Conservation (phyloP, 2,888 invertebrate species). For the Elmis aenea region DNA sequence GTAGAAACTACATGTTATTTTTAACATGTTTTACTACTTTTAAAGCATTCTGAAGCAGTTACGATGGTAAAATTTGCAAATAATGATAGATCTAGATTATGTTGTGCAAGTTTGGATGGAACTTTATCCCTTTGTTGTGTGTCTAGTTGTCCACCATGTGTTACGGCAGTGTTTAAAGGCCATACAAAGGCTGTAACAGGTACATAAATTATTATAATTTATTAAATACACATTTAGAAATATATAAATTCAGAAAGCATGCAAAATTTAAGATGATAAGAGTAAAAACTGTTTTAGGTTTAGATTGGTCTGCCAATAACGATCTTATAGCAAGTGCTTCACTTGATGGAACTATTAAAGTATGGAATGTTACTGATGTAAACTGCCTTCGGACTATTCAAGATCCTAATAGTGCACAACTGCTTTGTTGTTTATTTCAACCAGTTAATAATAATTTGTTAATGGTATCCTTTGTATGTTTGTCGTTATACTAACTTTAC, state of each 20-base stretch:
- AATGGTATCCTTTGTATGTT: constrained; percentile 61
- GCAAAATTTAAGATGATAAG: too few species aligned
- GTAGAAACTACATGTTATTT: background rate
- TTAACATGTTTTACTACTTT: constrained; percentile 13
- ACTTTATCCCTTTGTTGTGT: constrained; percentile 76
- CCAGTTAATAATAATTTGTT: constrained; percentile 83
- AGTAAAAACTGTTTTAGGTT: too few species aligned
- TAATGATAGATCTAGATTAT: constrained; percentile 73
- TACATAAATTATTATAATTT: constrained; percentile 30
- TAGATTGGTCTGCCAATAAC: constrained; percentile 83
- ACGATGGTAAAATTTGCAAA: constrained; percentile 79
- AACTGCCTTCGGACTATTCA: constrained; percentile 59
- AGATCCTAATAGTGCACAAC: constrained; percentile 59
- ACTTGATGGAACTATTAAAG: constrained; percentile 64
- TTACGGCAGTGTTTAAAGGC: constrained; percentile 67
- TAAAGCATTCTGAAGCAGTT: constrained; percentile 63
- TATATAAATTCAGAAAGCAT: too few species aligned
- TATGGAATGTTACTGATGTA: constrained; percentile 60
- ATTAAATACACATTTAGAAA: constrained; percentile 3
- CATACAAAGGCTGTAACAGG: constrained; percentile 73
- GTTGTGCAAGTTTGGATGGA: constrained; percentile 76
- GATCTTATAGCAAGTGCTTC: constrained; percentile 77
- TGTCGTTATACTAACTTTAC: constrained; percentile 16
- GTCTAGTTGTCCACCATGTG: constrained; percentile 64
- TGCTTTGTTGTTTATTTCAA: constrained; percentile 72